A percentile compares a stretch with the other conserved stretches of the same genome.
Conservation (phyloP, 2,888 invertebrate species). For the Crepidodera aurea region DNA sequence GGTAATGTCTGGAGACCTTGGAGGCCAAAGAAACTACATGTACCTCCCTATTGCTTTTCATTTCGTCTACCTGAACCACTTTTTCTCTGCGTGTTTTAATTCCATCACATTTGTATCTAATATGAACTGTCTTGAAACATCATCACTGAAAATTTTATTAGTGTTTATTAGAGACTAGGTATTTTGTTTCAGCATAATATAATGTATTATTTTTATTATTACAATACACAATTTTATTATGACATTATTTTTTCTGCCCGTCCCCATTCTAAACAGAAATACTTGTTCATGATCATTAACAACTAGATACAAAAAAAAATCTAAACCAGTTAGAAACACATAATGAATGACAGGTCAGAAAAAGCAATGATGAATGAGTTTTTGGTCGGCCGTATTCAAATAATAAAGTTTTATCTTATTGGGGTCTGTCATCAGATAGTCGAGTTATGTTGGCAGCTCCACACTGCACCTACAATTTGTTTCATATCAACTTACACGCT, state of each 20-base stretch:
- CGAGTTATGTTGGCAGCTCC: conserved; percentile 53
- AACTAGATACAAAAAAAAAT: conserved; percentile 13
- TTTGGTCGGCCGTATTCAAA: conserved; percentile 34
- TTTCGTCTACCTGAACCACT: no score
- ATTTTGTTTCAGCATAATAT: no score
- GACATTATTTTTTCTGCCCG: neutral
- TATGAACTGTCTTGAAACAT: no score
- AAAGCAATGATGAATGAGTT: conserved; percentile 35
- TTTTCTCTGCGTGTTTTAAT: no score
- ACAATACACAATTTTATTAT: no score
- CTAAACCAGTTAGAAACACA: conserved; percentile 21
- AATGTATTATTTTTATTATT: no score
- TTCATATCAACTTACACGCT: conserved; percentile 60
- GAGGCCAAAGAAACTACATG: no score
- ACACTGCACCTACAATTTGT: conserved; percentile 60
- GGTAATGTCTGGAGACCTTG: no score
- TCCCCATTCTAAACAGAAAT: neutral
- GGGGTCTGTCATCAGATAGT: conserved; percentile 56
- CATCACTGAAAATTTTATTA: no score
- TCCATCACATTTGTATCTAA: no score
- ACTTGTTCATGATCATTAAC: conserved; percentile 11
- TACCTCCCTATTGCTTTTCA: no score
- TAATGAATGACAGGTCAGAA: conserved; percentile 30
- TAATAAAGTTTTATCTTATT: conserved; percentile 51
- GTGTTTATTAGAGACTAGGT: no score